Percentiles rank a stretch among this genome's conserved stretches.
Evolutionary conservation across 2,888 invertebrate genomes (phyloP).

Genomic region (Eristalinus aeneus): DNA sequence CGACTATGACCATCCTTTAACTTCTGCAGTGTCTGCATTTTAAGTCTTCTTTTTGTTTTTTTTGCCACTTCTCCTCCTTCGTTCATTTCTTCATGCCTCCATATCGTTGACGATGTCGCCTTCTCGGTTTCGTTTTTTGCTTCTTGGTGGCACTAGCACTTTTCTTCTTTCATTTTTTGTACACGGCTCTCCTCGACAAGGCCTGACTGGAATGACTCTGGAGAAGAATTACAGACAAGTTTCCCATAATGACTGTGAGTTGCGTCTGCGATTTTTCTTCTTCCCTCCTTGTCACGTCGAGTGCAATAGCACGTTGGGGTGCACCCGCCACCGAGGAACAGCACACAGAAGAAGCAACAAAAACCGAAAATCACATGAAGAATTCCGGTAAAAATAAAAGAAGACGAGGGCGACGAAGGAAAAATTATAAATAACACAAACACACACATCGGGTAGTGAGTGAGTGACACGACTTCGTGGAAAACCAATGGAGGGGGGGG

Average conservation of each 20-base stretch:
- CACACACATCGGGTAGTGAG: not conserved
- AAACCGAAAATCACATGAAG: conserved; percentile 1
- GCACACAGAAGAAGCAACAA: not conserved
- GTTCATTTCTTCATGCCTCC: conserved; percentile 58
- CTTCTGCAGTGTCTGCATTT: conserved; percentile 71
- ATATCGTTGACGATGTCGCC: conserved; percentile 12
- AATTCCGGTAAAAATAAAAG: conserved; percentile 7
- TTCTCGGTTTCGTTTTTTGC: conserved; percentile 24
- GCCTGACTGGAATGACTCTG: conserved; percentile 23
- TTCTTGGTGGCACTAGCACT: conserved; percentile 54
- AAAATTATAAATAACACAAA: not conserved
- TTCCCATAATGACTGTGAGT: conserved; percentile 51
- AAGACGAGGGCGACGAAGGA: not conserved
- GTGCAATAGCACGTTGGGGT: too few relatives aligned
- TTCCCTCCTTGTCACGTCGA: not conserved
- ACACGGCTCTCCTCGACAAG: conserved; percentile 4
- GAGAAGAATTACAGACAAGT: conserved; percentile 36
- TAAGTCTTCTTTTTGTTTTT: conserved; percentile 64
- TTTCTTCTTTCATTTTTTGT: not conserved
- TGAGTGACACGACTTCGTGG: not conserved
- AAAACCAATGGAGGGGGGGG: conserved; percentile 18
- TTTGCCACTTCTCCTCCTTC: conserved; percentile 69
- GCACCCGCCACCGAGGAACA: not conserved
- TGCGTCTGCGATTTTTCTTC: conserved; percentile 36
- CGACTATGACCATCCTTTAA: conserved; percentile 34